Evolutionary conservation across 2,113 vertebrate species (phyloP).

Genomic region (Murina feae): DNA sequence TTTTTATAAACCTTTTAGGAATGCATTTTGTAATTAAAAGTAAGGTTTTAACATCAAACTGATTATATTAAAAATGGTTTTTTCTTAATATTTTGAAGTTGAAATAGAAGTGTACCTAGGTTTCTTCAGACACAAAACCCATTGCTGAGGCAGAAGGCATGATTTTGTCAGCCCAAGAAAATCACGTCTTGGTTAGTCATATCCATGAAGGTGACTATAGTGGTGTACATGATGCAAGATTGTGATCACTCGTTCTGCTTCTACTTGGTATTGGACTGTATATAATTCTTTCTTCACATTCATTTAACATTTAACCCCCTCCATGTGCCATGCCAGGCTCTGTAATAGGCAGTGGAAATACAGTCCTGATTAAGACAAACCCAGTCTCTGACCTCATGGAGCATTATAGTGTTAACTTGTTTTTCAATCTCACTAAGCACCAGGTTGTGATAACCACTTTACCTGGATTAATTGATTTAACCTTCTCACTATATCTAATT

Average conservation of each 20-base stretch:
- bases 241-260: accelerated
- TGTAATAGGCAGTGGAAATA: background rate
- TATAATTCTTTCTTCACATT: background rate
- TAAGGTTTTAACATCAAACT: background rate
- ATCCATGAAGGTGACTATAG: background rate
- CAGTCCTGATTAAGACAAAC: accelerated
- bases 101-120: background rate
- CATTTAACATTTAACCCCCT: background rate
- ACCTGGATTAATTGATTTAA: background rate
- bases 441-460: background rate
- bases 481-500: background rate
- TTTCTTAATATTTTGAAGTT: background rate
- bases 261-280: background rate
- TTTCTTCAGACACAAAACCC: background rate
- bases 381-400: background rate
- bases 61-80: background rate
- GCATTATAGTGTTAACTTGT: background rate
- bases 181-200: accelerated
- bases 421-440: background rate
- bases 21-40: background rate
- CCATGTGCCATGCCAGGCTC: background rate
- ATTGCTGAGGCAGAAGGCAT: background rate
- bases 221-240: background rate
- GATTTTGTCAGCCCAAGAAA: background rate
- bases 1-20: background rate